Conservation (phyloP, 1,140 invertebrate genomes). For the Anoplolepis gracilipes region DNA sequence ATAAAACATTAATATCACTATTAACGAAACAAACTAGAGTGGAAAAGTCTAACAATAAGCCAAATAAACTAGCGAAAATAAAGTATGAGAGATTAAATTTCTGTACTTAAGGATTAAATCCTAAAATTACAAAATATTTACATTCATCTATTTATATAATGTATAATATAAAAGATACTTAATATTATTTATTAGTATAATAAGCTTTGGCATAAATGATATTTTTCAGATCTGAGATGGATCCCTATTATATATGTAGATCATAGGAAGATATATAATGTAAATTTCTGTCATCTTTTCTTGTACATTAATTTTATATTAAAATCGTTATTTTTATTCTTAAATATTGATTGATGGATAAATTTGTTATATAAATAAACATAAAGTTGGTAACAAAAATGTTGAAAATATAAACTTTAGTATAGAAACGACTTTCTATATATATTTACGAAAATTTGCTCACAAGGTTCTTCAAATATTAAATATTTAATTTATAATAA, state of each 20-base stretch:
- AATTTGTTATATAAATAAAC: neutral
- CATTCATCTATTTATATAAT: slow-evolving; percentile 10
- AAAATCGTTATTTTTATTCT: neutral
- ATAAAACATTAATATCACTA: neutral
- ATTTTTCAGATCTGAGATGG: neutral
- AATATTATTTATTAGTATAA: neutral
- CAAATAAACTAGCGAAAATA: neutral
- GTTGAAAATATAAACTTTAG: slow-evolving; percentile 8
- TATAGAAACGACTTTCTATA: neutral
- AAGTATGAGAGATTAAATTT: neutral
- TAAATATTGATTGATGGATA: neutral
- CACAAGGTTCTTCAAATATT: neutral
- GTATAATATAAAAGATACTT: neutral
- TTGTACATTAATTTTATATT: neutral
- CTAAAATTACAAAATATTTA: slow-evolving; percentile 31
- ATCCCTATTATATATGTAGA: neutral
- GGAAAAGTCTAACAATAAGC: neutral
- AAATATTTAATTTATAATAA: neutral
- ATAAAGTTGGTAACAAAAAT: slow-evolving; percentile 1
- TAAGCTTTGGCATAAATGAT: slow-evolving; percentile 33
- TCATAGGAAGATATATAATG: neutral
- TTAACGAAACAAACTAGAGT: neutral
- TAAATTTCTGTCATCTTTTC: too few relatives aligned
- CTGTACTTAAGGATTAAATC: slow-evolving; percentile 5
- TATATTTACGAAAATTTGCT: neutral